phyloP scores from a whole-genome alignment of 2,888 invertebrate genomes.

The Acheta domesticus region DNA sequence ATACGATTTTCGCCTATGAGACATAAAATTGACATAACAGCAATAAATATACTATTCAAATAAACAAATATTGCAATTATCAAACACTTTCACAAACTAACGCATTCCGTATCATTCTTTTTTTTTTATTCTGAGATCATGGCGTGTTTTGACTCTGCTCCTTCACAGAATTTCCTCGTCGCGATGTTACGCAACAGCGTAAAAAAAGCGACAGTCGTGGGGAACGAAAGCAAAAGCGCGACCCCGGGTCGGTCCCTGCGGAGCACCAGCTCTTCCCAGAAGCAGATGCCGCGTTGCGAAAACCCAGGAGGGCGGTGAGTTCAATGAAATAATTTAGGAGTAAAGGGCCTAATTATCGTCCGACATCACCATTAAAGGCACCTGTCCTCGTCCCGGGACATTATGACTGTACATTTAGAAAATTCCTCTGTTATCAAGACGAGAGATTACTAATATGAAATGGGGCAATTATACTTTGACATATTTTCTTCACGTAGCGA shows the following conservation, averaged over 20 bases:
- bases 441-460: conserved; percentile 18
- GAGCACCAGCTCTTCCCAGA: neutral
- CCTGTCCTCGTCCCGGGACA: neutral
- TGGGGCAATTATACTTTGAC: conserved; percentile 8
- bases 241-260: neutral
- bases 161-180: too few species aligned
- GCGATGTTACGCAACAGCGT: too few species aligned
- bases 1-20: too few species aligned
- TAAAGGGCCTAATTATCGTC: neutral
- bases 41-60: too few species aligned
- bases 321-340: conserved; percentile 18
- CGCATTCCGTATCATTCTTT: too few species aligned
- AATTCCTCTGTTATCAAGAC: conserved; percentile 7
- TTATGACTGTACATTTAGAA: conserved; percentile 18
- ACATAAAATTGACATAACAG: too few species aligned
- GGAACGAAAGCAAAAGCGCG: neutral
- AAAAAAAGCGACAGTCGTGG: neutral
- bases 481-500: conserved; percentile 18
- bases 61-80: too few species aligned
- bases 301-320: neutral
- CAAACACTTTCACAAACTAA: too few species aligned
- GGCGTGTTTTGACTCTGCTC: too few species aligned
- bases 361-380: conserved; percentile 18
- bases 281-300: neutral
- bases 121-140: too few species aligned